Evolutionary conservation across 2,797 vertebrate genomes (phyloP), one percentile per base, ranked within the genome.

Genomic region (Oryzias sinensis): DNA sequence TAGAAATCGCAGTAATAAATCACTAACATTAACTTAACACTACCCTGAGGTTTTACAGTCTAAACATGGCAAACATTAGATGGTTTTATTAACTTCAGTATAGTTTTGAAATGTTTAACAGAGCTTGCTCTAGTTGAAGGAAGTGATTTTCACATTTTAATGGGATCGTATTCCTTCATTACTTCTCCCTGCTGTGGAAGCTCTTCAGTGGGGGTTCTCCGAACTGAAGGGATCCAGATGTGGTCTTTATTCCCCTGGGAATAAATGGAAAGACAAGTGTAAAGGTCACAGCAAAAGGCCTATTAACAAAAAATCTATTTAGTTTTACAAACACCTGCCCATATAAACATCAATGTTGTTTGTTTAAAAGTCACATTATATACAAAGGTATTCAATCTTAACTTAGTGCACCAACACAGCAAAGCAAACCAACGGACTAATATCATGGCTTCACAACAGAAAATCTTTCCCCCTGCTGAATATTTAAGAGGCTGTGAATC

Each of bases 321-420:
- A 55, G 40, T 62, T 57, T 40, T 18, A 61, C 45, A 59, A 55
- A 66, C 60, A 63, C 14, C 27, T 43, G 57, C 42, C 40, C 55
- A 41, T 70, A 70, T 70, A 70, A 68, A 83, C 83, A 79, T 89
- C 82, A 86, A 87, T 89, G 80, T 7, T 13, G 8, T 14, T 61
- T 18, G 8, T 14, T 61, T 18, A 15, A 54, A 53, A 68, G 29
- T 80, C 8, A 81, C 54, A 67, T 44, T 22, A 44, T 62, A 70
- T 33, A 54, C 47, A 37, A 55, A 42, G 56, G 67, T 58, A 3
- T 9, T 9, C 9, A 33, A 33, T 33, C 29, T 33, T 9, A 33
- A 9, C 20, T 20, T 20, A 20, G 3, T 33, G 29, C 7, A 33
- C 7, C 8, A 11, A 9, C 8, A 9, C 8, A 33, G 8, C 29